Base-by-base conservation (phyloP, 1,140 invertebrate genomes). In the Nomia melanderi region DNA sequence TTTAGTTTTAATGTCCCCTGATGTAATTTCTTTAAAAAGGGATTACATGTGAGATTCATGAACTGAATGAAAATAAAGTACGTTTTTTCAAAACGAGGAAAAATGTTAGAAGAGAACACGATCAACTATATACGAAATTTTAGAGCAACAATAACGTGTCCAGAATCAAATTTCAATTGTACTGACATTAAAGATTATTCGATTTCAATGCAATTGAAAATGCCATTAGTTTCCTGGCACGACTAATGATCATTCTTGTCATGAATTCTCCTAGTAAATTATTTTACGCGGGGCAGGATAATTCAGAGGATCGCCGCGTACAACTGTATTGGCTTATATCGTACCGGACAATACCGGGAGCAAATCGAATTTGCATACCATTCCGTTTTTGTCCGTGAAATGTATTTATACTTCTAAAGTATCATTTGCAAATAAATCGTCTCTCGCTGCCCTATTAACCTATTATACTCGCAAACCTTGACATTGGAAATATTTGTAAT, bases 281-380 rank as follows among this genome's bases (percentile, higher is more conserved):
- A 17, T 47, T 47, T 14, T 14, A 12, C 44, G 44, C 44, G 44
- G 20, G 20, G 4, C 17, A 4, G 4, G 5, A 47, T n/a, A n/a
- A n/a, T 47, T n/a, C 17, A n/a, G n/a, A 47, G 3, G 44, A 4
- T 47, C 44, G 44, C 20, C 44, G 17, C 44, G 44, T n/a, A 47
- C 33, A 12, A 44, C 14, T 44, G 14, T 17, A n/a, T n/a, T 47
- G 20, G 44, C 44, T 5, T 8, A 7, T 20, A 6, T n/a, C 44
- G 4, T 20, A 27, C 33, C n/a, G 14, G 2, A 53, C 4, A 25
- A 56, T 33, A 12, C 31, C 17, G 23, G 14, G 1, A n/a, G 17
- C 31, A 17, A 27, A 54, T 41, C 23, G 53, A 66, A 41, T 57
- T 57, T 70, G 17, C 36, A 57, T 70, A 33, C 20, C 25, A 5